Evolutionary conservation across 2,888 invertebrate species (phyloP), one percentile per base, ranked within the genome.

Genomic region (Vesta saturnalis): DNA sequence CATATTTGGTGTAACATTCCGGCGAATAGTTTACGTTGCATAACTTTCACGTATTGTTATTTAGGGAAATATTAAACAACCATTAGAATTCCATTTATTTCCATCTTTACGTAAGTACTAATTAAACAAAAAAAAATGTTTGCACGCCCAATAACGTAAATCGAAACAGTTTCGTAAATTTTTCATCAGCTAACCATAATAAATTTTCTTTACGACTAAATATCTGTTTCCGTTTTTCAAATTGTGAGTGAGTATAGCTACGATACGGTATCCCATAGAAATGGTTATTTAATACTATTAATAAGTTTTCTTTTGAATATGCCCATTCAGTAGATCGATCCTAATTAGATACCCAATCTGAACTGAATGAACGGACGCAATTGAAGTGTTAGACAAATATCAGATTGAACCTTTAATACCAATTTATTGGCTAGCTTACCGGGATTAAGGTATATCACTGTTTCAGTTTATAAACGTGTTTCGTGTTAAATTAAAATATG

Each of bases 21-120:
- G 6, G 39, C 35, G 59, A 64, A 64, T 64, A 64, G 58, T 64
- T 65, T 52, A 60, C 60, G 46, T 56, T 65, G 30, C 39, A 64
- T 58, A 58, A 58, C 46, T 21, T 43, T 60, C 52, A 21, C 52
- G 52, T 52, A 52, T 52, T 52, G 52, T 52, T 52, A 52, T 10
- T 52, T 19, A 6, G 52, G 19, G 12, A 52, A 19, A 19, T 52
- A 19, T 21, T 12, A 52, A 18, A 19, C 18, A 12, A 19, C 18
- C 18, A 52, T 10, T 18, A 18, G 19, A 18, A 52, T 12, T 52
- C 52, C 52, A 19, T 18, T 19, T 19, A 19, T 52, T 39, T n/a
- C n/a, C 8, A 39, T 39, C n/a, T 39, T 3, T 10, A n/a, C 39
- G 3, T n/a, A 6, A 39, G 39, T 39, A 39, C 39, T 39, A 39